These are phyloP conservation scores for Turdus rufiventris DNA, from an alignment of 2,113 vertebrate genomes.

Conservation along the genomic window DNA sequence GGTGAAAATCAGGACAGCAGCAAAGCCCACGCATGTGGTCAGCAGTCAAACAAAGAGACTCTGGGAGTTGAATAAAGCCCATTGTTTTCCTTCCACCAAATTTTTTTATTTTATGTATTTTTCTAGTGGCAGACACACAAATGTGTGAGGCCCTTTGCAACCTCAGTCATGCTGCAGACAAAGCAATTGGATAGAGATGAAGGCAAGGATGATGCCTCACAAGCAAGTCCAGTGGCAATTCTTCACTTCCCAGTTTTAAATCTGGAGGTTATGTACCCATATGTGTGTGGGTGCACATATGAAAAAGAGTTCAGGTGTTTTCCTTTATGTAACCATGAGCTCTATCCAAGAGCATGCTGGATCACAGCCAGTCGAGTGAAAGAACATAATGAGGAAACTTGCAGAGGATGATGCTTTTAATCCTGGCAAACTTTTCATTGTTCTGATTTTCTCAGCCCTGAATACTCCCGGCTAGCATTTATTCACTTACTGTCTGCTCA, in stretches of 20 bases:
- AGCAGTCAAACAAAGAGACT: conserved; percentile 17
- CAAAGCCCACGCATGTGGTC: not conserved
- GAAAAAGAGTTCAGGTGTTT: conserved; percentile 1
- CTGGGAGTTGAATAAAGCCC: not conserved
- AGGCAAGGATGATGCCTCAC: not conserved
- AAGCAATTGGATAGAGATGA: conserved; percentile 9
- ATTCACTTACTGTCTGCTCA: not conserved
- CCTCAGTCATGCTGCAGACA: not conserved
- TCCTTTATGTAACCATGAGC: not conserved
- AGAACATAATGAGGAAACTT: not conserved
- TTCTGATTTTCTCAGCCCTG: conserved; percentile 26
- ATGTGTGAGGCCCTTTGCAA: not conserved
- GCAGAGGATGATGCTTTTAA: not conserved
- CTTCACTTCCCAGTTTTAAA: not conserved
- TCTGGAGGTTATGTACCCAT: not conserved
- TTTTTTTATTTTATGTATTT: conserved; percentile 8
- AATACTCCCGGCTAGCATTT: not conserved
- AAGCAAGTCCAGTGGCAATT: not conserved
- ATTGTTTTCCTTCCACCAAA: conserved; percentile 1
- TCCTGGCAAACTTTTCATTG: not conserved
- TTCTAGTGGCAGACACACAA: not conserved
- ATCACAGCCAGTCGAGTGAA: not conserved
- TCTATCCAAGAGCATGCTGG: not conserved
- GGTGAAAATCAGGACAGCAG: not conserved
- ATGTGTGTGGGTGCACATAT: not conserved